A percentile compares a stretch with the other conserved stretches of the same genome.
phyloP scores from a whole-genome alignment of 2,797 vertebrate genomes.

The Acrossocheilus fasciatus region DNA sequence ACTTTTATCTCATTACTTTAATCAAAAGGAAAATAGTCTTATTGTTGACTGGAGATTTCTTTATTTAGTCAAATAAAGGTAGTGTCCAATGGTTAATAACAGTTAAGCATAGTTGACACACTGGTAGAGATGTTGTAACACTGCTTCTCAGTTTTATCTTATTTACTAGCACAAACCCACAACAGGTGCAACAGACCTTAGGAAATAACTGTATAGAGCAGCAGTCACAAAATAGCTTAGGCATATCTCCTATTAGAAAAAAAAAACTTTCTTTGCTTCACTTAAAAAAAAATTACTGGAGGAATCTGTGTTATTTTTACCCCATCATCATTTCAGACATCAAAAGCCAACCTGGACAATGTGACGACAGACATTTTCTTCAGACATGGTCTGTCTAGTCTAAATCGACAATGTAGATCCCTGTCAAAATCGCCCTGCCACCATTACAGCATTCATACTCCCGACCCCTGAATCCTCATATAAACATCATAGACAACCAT shows the following conservation, averaged over 20 bases:
- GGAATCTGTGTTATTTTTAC: conserved; percentile 37
- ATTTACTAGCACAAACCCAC: conserved; percentile 10
- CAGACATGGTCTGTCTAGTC: conserved; percentile 36
- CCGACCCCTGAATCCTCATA: not conserved
- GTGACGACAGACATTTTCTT: conserved; percentile 60
- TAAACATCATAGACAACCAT: not conserved
- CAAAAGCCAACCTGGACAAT: conserved; percentile 50
- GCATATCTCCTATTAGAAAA: conserved; percentile 4
- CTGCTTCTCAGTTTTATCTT: conserved; percentile 8
- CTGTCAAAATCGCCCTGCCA: conserved; percentile 65
- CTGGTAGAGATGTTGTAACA: not conserved
- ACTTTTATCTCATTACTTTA: conserved; percentile 66
- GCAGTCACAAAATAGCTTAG: conserved; percentile 26
- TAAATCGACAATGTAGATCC: conserved; percentile 60
- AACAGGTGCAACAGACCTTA: conserved; percentile 37
- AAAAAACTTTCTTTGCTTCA: conserved; percentile 7
- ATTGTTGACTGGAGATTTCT: conserved; percentile 56
- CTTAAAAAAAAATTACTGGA: conserved; percentile 2
- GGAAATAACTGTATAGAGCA: conserved; percentile 10
- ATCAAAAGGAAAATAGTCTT: conserved; percentile 52
- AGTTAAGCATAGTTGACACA: not conserved
- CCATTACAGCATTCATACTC: conserved; percentile 61
- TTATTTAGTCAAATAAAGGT: conserved; percentile 4
- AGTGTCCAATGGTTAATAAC: not conserved
- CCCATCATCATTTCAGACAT: conserved; percentile 50